Base-by-base conservation (phyloP, 1,140 invertebrate species). In the Heliothis virescens region DNA sequence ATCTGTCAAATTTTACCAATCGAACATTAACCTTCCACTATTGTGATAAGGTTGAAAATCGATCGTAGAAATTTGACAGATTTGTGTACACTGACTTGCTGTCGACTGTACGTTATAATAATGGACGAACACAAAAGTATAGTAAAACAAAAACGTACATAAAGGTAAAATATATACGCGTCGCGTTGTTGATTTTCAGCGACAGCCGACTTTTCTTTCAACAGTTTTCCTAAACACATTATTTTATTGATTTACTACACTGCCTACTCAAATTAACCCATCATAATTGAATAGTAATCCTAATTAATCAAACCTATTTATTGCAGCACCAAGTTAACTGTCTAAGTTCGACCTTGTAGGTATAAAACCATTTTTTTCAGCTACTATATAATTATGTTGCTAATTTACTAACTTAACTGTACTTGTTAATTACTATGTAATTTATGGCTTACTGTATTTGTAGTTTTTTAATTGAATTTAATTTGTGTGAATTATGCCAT, bases 391-490 rank as follows among this genome's bases (percentile, higher is more conserved):
- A 63, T 63, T 63, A 63, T 41, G 29, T 63, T 63, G 62, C 62
- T 34, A 63, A 63, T 63, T 63, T 63, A 47, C 62, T 63, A 34
- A 15, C 62, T 63, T 63, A 63, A 63, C 62, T 63, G 34, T 63
- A n/a, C 34, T 16, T 13, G 26, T 41, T 47, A 63, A 63, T 47
- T 63, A 9, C 5, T 41, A n/a, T 16, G 11, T 63, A 15, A 63
- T 63, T 63, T 47, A 63, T 47, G 34, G 7, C 34, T 63, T 41
- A 15, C 13, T 63, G 15, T n/a, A 41, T 63, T 63, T 63, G 60
- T 41, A 59, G 21, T 29, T 18, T 18, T 59, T 59, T 59, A 29
- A 10, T 59, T 10, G 57, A 10, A 13, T 1, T 29, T 15, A 60
- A 29, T 60, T 26, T 13, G 21, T 29, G 11, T 29, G 15, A 62